Percentiles rank a stretch among this genome's conserved stretches.
Conservation (phyloP, 2,113 vertebrate species). For the Dicentrarchus labrax region DNA sequence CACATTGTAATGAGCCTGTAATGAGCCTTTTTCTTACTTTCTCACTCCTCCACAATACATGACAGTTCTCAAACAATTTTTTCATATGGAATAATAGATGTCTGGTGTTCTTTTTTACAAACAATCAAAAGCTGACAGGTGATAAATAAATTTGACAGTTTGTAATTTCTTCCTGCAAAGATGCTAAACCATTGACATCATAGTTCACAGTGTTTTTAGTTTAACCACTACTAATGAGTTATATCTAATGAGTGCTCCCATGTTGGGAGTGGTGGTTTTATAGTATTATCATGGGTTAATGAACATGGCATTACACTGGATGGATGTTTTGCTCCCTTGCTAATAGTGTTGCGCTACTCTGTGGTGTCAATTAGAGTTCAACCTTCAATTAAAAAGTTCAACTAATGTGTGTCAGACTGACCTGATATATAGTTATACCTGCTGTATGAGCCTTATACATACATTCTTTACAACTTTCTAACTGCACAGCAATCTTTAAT, state of each 20-base stretch:
- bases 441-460: neutral
- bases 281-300: constrained; percentile 64
- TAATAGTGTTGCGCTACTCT: constrained; percentile 49
- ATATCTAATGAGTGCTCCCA: constrained; percentile 50
- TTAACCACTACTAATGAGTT: constrained; percentile 52
- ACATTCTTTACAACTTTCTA: neutral
- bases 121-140: constrained; percentile 8
- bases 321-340: constrained; percentile 50
- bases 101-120: constrained; percentile 4
- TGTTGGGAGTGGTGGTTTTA: constrained; percentile 61
- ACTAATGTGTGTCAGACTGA: constrained; percentile 19
- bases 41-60: neutral
- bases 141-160: constrained; percentile 12
- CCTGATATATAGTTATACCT: neutral
- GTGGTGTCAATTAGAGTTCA: constrained; percentile 44
- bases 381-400: constrained; percentile 16
- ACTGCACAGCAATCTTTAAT: neutral
- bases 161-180: constrained; percentile 10
- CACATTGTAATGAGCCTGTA: constrained; percentile 30
- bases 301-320: constrained; percentile 54
- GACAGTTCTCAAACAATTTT: constrained; percentile 10
- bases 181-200: constrained; percentile 4
- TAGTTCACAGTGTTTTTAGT: constrained; percentile 14
- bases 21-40: constrained; percentile 20
- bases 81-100: constrained; percentile 15